Conservation (phyloP, 2,113 vertebrate species). For the Himantopus leucocephalus region DNA sequence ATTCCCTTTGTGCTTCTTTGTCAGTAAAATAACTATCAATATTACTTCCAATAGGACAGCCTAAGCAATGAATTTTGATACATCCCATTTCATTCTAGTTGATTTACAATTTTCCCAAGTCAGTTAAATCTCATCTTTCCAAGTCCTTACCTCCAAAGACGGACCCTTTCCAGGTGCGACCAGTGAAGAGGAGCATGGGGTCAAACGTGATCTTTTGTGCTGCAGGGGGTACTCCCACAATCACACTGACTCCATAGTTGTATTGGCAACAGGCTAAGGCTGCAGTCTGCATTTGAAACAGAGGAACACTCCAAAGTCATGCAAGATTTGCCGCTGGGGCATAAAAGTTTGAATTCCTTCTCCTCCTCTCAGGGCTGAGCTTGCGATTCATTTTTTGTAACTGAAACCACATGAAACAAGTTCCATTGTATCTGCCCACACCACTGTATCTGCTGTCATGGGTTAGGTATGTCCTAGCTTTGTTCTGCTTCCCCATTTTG, state of each 20-base stretch:
- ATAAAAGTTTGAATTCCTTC: not conserved
- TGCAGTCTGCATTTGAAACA: constrained; percentile 62
- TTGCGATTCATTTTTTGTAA: not conserved
- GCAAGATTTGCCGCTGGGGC: accelerated
- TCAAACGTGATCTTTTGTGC: constrained; percentile 59
- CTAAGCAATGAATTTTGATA: not conserved
- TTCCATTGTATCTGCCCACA: not conserved
- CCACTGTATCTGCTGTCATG: not conserved
- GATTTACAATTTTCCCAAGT: not conserved
- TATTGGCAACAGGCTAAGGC: constrained; percentile 76
- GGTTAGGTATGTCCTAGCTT: not conserved
- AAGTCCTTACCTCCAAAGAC: constrained; percentile 82
- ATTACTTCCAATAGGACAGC: not conserved
- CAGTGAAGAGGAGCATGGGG: constrained; percentile 77
- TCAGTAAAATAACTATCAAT: not conserved
- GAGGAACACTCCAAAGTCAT: not conserved
- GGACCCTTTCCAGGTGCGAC: constrained; percentile 79
- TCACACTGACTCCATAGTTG: constrained; percentile 77
- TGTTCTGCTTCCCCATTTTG: not conserved
- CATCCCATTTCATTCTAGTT: not conserved
- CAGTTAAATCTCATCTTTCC: not conserved
- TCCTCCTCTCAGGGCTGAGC: not conserved
- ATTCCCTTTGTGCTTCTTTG: not conserved
- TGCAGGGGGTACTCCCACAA: constrained; percentile 77
- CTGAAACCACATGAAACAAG: not conserved